Percentiles rank a stretch among this genome's conserved stretches.
phyloP scores from a whole-genome alignment of 2,113 vertebrate genomes.

The mouse (Mus musculus) region GRCm39 chr1:181907501-181908000 shows the following conservation, averaged over 20 bases:
- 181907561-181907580: not conserved
- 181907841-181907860: not conserved
- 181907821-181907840: no score
- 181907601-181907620: not conserved
- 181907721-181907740: not conserved
- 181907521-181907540: not conserved
- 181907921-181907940: not conserved
- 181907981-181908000: not conserved
- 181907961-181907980: not conserved
- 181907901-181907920: no score
- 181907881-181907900: not conserved
- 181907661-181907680: not conserved
- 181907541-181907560: not conserved
- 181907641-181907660: not conserved
- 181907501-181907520: not conserved
- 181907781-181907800: no score
- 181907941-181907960: not conserved
- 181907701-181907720: not conserved
- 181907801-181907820: not conserved
- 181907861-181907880: not conserved
- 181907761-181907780: rapidly evolving
- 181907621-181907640: not conserved
- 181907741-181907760: not conserved
- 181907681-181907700: not conserved
- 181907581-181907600: not conserved